phyloP scores from a whole-genome alignment of 2,888 invertebrate genomes.

The Thumatha senex region DNA sequence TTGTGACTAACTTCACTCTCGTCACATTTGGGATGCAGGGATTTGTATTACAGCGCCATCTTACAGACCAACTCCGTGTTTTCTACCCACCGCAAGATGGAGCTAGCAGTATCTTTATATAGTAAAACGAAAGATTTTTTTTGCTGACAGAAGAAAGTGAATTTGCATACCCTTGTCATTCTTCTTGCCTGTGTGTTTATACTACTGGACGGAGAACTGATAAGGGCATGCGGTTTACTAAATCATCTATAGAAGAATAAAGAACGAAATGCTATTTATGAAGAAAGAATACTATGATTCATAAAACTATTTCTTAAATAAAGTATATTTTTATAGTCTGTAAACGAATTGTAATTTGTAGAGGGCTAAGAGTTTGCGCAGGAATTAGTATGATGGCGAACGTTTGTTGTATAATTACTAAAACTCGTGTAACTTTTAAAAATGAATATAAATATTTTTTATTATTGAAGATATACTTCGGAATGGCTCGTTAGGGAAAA shows the following conservation, averaged over 20 bases:
- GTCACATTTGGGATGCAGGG: conserved; percentile 50
- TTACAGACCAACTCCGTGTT: conserved; percentile 22
- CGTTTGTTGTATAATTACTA: too few species aligned
- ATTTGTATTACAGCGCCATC: conserved; percentile 41
- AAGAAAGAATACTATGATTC: neutral
- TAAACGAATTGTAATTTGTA: too few species aligned
- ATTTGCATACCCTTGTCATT: conserved; percentile 94
- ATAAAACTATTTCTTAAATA: too few species aligned
- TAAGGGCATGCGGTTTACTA: conserved; percentile 34
- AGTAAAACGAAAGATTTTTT: conserved; percentile 8
- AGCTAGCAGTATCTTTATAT: conserved; percentile 13
- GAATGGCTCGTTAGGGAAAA: too few species aligned
- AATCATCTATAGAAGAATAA: conserved; percentile 13
- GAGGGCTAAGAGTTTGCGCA: too few species aligned
- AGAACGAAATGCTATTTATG: neutral
- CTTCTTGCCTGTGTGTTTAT: conserved; percentile 91
- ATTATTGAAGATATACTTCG: too few species aligned
- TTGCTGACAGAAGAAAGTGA: conserved; percentile 40
- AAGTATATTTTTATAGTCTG: too few species aligned
- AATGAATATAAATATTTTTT: too few species aligned
- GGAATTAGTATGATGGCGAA: too few species aligned
- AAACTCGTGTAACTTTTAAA: too few species aligned
- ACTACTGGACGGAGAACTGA: conserved; percentile 95
- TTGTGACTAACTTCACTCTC: conserved; percentile 34
- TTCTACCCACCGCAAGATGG: conserved; percentile 50